These are phyloP conservation scores for Plecotus auritus DNA, from an alignment of 2,113 vertebrate species.

Conservation along the genomic window DNA sequence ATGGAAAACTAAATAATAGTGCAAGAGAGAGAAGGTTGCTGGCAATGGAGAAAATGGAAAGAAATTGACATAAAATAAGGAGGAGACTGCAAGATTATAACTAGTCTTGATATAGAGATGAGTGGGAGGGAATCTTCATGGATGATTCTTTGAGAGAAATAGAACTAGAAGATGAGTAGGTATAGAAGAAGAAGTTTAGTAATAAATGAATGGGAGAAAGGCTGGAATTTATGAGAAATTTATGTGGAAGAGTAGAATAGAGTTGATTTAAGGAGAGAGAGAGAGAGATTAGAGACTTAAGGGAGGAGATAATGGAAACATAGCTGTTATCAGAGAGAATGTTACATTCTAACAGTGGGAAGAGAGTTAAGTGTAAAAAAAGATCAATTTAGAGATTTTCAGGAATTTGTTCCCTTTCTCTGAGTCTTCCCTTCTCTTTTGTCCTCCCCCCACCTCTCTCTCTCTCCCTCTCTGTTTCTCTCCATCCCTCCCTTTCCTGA, in stretches of 20 bases:
- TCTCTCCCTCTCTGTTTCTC: background rate
- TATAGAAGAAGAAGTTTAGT: background rate
- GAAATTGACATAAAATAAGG: background rate
- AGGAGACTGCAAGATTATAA: background rate
- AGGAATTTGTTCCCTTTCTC: background rate
- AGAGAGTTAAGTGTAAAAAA: background rate
- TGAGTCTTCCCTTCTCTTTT: background rate
- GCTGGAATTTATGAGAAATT: background rate
- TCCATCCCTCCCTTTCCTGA: background rate
- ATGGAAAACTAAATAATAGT: background rate
- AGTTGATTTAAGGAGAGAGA: background rate
- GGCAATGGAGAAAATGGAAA: background rate
- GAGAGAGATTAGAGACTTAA: background rate
- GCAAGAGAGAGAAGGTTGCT: background rate
- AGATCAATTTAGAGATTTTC: background rate
- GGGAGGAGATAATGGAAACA: background rate
- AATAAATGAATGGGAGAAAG: background rate
- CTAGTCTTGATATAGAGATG: background rate
- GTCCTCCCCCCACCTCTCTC: too few species aligned
- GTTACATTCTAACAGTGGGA: background rate
- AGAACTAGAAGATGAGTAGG: background rate
- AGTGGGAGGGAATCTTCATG: background rate
- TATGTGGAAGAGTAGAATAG: background rate
- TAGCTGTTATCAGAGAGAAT: background rate
- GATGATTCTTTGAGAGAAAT: background rate